Evolutionary conservation across 2,888 invertebrate species (phyloP), one percentile per base, ranked within the genome.

Genomic region (Entomobrya multifasciata): DNA sequence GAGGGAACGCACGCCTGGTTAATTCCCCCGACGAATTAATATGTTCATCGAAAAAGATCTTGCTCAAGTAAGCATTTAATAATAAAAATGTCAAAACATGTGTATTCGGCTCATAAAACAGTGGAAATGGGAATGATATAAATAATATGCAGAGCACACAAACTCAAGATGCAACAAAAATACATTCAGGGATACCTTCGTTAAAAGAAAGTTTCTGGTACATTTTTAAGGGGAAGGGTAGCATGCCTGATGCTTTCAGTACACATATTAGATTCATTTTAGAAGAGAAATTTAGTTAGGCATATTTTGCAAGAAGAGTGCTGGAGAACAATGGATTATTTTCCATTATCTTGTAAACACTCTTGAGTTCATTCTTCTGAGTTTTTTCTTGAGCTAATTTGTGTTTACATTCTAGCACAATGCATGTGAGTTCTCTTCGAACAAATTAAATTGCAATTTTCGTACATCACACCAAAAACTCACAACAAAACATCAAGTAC

Each of bases 1-100:
- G n/a, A 70, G 70, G 60, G 49, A 70, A 81, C 52, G 44, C 55
- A 65, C 27, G 55, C 49, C 49, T 60, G 25, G 74, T 67, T 74
- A 62, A 82, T 82, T 82, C 82, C 74, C 82, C 74, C 62, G 82
- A 74, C 62, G 74, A 82, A 82, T 82, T 82, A 82, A 74, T 70
- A 72, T 60, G 67, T 57, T 82, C 60, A 30, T n/a, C 15, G 15
- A 44, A 67, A 20, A 36, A 41, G 70, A n/a, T 70, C 55, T 49
- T 60, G 11, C 10, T 52, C 41, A 60, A 20, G 20, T 57, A 47
- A 25, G 62, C 44, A 47, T 41, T 65, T 65, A 41, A 36, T 41
- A 65, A 41, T 65, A 65, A 65, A 36, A 65, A 76, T 55, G 57
- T 22, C 30, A 17, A 55, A 60, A 25, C 77, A 77, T 77, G 60